Evolutionary conservation across 2,888 invertebrate species (phyloP), one percentile per base, ranked within the genome.

Genomic region (Resseliella maxima): DNA sequence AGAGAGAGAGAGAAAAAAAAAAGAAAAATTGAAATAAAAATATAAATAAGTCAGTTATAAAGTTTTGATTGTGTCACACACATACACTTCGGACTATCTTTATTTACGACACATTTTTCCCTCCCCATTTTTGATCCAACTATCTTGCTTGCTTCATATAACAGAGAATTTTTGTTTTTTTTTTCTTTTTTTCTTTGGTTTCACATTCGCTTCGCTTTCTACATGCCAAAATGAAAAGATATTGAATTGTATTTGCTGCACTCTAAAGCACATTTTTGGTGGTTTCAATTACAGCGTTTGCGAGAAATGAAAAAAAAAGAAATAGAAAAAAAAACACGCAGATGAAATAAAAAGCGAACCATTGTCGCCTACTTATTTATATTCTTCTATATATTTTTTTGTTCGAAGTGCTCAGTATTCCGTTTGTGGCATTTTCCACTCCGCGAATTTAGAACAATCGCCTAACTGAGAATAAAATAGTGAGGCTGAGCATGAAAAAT

Each of bases 11-110:
- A n/a, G n/a, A 41, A 50, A 50, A 83, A 8, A 83, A 36, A 83
- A 10, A n/a, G 83, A 83, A 83, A 38, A 83, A 72, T 72, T 72
- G 72, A 83, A 83, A 83, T 38, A 38, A 83, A 38, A 36, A 83
- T 83, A n/a, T n/a, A 83, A 83, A 83, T 38, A 83, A 38, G 36
- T 38, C 83, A 38, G 38, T 83, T 38, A 83, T 38, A 83, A 83
- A 83, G 83, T 83, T 83, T 83, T 83, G 36, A 38, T 83, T 83
- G 83, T 38, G 83, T 83, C 83, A 83, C 83, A 83, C 24, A 38
- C 83, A 83, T 24, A 38, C 46, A 15, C 36, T n/a, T 83, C 21
- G 41, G 83, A n/a, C 38, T 83, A 38, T 83, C 36, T 83, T 38
- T 83, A 83, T 83, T 83, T 38, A 83, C 83, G 38, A 83, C 38